Evolutionary conservation across 2,797 vertebrate species (phyloP), one percentile per base, ranked within the genome.

Genomic region (Apodemus agrarius): DNA sequence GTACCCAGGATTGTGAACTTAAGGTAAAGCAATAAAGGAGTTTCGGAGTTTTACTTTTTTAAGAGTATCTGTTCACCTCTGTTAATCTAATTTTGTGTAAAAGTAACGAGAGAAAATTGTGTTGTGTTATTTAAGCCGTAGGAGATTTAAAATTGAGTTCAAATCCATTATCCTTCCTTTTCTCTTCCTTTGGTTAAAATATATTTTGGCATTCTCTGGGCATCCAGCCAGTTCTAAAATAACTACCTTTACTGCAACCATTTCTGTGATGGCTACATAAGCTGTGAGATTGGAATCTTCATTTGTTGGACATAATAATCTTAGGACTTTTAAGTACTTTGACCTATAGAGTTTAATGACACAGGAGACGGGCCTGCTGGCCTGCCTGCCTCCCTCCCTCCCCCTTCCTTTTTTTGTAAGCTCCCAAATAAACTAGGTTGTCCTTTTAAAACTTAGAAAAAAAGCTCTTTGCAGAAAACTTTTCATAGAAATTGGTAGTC

Each of bases 181-280:
- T 97, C 94, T 97, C 40, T 93, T 93, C 87, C 93, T 95, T 97
- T 96, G 82, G 96, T 98, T 98, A 92, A 97, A 98, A 96, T 84
- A n/a, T 94, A 29, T 93, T 94, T 94, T 98, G 96, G 81, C 95
- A 89, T 93, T 95, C 85, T 80, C 96, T 94, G 95, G 95, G 97
- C 96, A 98, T 90, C 24, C 89, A 96, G 97, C 98, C 98, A 98
- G 79, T 69, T 46, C 89, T 96, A 78, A 98, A 97, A 90, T 86
- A 97, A 92, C 90, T 34, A 37, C 84, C 96, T 96, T 79, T 63
- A 75, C 88, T 96, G 94, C 93, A 96, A 84, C 81, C 21, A 29
- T 75, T 96, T 96, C 83, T 98, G 94, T 95, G 95, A 96, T 92
- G 78, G 94, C 89, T 95, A 17, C 46, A 63, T 96, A 92, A 96